Percentiles rank a stretch among this genome's conserved stretches.
phyloP scores from a whole-genome alignment of 2,113 vertebrate species.

The Calyptommatus sinebrachiatus region DNA sequence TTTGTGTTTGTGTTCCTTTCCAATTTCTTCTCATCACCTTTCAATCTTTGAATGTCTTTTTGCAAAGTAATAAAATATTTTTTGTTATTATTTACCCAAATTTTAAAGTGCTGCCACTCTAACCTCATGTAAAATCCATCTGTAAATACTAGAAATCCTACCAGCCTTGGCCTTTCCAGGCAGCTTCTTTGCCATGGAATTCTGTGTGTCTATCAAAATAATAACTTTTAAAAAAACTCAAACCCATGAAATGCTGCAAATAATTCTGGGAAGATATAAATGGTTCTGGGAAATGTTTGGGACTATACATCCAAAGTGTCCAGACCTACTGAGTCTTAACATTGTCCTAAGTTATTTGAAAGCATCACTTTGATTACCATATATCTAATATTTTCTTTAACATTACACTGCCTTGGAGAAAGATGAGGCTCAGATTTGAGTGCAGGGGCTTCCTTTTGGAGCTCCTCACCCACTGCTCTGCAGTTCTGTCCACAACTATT shows the following conservation, averaged over 20 bases:
- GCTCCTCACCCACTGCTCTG: background rate
- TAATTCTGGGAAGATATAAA: background rate
- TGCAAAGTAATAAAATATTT: background rate
- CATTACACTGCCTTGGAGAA: background rate
- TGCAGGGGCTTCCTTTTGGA: no score
- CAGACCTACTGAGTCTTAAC: background rate
- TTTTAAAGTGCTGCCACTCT: background rate
- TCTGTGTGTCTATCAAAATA: background rate
- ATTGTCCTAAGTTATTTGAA: background rate
- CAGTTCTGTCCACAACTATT: background rate
- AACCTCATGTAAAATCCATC: constrained; percentile 17
- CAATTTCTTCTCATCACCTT: background rate
- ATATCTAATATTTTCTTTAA: background rate
- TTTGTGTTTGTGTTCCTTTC: background rate
- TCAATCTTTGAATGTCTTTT: background rate
- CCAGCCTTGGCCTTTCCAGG: background rate
- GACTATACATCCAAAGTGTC: no score
- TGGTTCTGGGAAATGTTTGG: background rate
- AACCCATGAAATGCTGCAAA: background rate
- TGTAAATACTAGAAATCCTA: constrained; percentile 15
- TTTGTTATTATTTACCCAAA: constrained; percentile 6
- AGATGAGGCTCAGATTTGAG: background rate
- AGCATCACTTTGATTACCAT: background rate
- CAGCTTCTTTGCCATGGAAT: background rate
- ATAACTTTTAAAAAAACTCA: background rate